phyloP scores from a whole-genome alignment of 2,888 invertebrate species.

The Leptura quadrifasciata region DNA sequence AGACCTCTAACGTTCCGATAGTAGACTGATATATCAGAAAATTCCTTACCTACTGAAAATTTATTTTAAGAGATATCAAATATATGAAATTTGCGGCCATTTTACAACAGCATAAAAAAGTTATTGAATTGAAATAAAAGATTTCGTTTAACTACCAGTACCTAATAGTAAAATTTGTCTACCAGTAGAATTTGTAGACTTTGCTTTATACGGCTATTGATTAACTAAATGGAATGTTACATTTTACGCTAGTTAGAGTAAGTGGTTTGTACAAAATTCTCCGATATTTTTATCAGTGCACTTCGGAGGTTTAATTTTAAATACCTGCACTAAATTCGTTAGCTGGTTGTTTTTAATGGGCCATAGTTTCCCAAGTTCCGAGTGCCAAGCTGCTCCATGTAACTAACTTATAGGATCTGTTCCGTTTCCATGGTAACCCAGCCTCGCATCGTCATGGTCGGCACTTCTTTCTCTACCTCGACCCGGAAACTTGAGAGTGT shows the following conservation, averaged over 20 bases:
- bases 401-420: conserved; percentile 35
- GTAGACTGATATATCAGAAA: too few relatives aligned
- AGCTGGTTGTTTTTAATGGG: conserved; percentile 29
- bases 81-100: too few relatives aligned
- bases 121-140: too few relatives aligned
- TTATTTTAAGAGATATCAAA: too few relatives aligned
- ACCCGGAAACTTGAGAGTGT: conserved; percentile 35
- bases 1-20: too few relatives aligned
- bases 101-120: too few relatives aligned
- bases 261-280: conserved; percentile 16
- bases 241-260: background rate
- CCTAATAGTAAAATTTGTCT: background rate
- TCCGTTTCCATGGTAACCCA: conserved; percentile 31
- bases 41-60: too few relatives aligned
- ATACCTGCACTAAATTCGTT: conserved; percentile 8
- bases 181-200: too few relatives aligned
- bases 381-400: conserved; percentile 27
- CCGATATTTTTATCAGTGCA: conserved; percentile 2
- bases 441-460: conserved; percentile 2
- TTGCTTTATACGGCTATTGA: background rate
- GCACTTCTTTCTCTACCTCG: conserved; percentile 31
- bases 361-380: conserved; percentile 23
- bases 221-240: background rate
- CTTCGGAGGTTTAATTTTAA: background rate
- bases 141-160: background rate